Percentiles rank a stretch among this genome's conserved stretches.
Conservation (phyloP, 2,113 vertebrate species). For the Oceanodroma tethys region DNA sequence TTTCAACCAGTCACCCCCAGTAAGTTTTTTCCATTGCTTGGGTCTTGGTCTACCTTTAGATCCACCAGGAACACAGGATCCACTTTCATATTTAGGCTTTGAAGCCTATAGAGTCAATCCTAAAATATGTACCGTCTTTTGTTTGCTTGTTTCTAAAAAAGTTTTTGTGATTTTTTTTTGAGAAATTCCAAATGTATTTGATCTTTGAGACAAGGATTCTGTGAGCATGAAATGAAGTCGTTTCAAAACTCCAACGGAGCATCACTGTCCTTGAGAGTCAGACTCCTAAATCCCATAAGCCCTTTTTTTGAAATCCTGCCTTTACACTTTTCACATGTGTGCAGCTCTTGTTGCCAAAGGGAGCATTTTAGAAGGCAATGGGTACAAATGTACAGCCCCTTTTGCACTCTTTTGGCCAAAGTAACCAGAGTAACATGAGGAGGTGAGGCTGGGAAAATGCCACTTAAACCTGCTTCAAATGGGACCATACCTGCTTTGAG, state of each 20-base stretch:
- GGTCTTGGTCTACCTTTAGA: neutral
- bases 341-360: neutral
- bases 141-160: neutral
- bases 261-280: neutral
- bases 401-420: neutral
- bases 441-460: neutral
- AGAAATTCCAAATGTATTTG: neutral
- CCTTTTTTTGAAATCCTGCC: neutral
- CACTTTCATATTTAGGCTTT: neutral
- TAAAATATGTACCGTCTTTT: neutral
- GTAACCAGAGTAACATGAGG: neutral
- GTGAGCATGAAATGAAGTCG: neutral
- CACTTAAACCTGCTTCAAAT: neutral
- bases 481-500: neutral
- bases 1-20: neutral
- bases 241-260: neutral
- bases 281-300: neutral
- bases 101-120: neutral
- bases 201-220: neutral
- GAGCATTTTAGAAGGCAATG: neutral
- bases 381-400: neutral
- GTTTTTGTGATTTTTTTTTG: neutral
- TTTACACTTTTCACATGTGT: neutral
- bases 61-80: neutral
- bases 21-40: neutral